phyloP scores from a whole-genome alignment of 2,888 invertebrate genomes.

The Drosophila koepferae region DNA sequence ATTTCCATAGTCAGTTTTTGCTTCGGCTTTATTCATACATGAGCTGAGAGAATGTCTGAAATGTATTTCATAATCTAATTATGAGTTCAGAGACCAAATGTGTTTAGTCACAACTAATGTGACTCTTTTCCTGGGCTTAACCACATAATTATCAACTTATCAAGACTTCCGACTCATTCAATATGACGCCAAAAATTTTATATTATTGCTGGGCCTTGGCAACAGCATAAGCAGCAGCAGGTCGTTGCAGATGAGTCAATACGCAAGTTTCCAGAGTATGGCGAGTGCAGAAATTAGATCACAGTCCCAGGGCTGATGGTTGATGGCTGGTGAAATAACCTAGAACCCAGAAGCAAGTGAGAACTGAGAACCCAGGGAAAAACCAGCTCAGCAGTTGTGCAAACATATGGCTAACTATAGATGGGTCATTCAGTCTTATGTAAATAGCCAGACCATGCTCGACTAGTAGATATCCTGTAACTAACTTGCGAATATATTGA shows the following conservation, averaged over 20 bases:
- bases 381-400: slow-evolving; percentile 49
- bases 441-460: not conserved
- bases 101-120: slow-evolving; percentile 15
- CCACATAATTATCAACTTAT: slow-evolving; percentile 40
- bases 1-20: not conserved
- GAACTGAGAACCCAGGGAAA: slow-evolving; percentile 29
- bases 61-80: not conserved
- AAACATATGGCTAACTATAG: slow-evolving; percentile 35
- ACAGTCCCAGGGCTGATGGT: slow-evolving; percentile 21
- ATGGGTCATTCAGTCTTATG: slow-evolving; percentile 41
- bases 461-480: slow-evolving; percentile 13
- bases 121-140: slow-evolving; percentile 13
- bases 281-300: slow-evolving; percentile 50
- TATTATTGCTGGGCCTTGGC: slow-evolving; percentile 27
- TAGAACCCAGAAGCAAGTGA: slow-evolving; percentile 9
- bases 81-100: not conserved
- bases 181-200: slow-evolving; percentile 9
- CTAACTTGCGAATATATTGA: not conserved
- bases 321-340: slow-evolving; percentile 36
- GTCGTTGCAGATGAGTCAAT: slow-evolving; percentile 10
- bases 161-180: slow-evolving; percentile 36
- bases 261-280: slow-evolving; percentile 14
- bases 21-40: no score
- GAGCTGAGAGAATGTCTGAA: not conserved
- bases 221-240: slow-evolving; percentile 26